phyloP scores from a whole-genome alignment of 1,140 invertebrate species.

The Lanistes nyassanus region DNA sequence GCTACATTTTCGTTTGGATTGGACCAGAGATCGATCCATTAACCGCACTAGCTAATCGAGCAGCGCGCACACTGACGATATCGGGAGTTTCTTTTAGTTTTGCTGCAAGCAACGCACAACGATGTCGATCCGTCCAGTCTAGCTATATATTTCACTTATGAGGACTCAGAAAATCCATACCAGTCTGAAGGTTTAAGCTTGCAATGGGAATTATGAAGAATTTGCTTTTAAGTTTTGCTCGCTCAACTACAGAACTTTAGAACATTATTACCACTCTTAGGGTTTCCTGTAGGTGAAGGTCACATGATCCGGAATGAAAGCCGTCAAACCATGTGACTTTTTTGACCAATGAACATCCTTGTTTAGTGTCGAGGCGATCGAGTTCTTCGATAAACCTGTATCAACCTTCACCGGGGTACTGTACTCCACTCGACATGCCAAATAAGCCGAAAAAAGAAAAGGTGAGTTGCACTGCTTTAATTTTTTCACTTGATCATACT shows the following conservation, averaged over 20 bases:
- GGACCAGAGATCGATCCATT: too few species aligned
- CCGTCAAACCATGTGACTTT: constrained; percentile 50
- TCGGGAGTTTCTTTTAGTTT: too few species aligned
- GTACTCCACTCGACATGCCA: constrained; percentile 62
- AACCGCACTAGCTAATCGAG: too few species aligned
- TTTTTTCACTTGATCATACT: neutral
- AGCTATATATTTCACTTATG: neutral
- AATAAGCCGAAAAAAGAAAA: constrained; percentile 68
- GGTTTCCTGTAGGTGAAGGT: constrained; percentile 16
- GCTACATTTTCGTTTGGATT: too few species aligned
- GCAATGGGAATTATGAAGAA: neutral
- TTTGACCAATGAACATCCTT: constrained; percentile 53
- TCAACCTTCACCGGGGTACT: constrained; percentile 47
- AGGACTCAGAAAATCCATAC: neutral
- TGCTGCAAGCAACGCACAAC: too few species aligned
- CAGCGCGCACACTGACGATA: too few species aligned
- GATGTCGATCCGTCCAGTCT: neutral
- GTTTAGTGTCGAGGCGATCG: constrained; percentile 55
- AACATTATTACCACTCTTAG: neutral
- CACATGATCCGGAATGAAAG: constrained; percentile 43
- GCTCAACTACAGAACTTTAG: neutral
- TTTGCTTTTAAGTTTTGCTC: neutral
- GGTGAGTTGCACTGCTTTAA: constrained; percentile 52
- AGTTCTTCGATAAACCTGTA: constrained; percentile 41
- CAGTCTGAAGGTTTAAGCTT: neutral